A percentile compares a stretch with the other conserved stretches of the same genome.
These are phyloP conservation scores for Porites rus DNA, from an alignment of 92 coral and sea anemone species.

Conservation along the genomic window DNA sequence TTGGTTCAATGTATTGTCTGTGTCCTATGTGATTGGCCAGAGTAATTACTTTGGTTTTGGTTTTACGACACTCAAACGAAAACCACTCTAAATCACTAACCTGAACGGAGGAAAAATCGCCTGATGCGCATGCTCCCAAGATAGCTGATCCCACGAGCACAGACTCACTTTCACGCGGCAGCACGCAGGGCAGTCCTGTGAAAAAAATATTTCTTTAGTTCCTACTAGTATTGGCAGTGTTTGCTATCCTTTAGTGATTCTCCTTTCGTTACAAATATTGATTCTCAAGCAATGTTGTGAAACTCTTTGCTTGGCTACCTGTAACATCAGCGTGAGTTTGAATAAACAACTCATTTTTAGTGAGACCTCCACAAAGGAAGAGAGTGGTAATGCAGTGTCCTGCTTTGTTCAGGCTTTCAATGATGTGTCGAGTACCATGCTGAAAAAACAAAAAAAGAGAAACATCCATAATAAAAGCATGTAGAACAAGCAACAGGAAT, in stretches of 20 bases:
- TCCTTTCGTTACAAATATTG: too few relatives aligned
- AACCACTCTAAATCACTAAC: slow-evolving; percentile 48
- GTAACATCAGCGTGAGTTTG: slow-evolving; percentile 94
- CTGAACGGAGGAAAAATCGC: slow-evolving; percentile 81
- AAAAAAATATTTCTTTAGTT: not conserved
- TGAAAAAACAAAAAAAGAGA: slow-evolving; percentile 10
- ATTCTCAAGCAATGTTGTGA: not conserved
- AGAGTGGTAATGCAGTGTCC: slow-evolving; percentile 85
- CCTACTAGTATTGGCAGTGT: not conserved
- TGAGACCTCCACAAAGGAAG: slow-evolving; percentile 93
- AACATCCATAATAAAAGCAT: not conserved
- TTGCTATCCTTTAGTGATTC: too few relatives aligned
- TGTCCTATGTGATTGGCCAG: too few relatives aligned
- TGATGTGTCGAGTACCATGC: slow-evolving; percentile 95
- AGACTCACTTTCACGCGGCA: slow-evolving; percentile 88
- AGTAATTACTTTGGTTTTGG: too few relatives aligned
- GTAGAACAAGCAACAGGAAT: too few relatives aligned
- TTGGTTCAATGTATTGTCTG: too few relatives aligned
- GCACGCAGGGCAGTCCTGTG: slow-evolving; percentile 88
- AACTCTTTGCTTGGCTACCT: slow-evolving; percentile 44
- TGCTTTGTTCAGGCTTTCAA: slow-evolving; percentile 78
- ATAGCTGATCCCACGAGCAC: slow-evolving; percentile 94
- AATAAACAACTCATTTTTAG: slow-evolving; percentile 78
- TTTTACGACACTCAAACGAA: too few relatives aligned
- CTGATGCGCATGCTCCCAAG: slow-evolving; percentile 92